A percentile compares a stretch with the other conserved stretches of the same genome.
Conservation (phyloP, 2,888 invertebrate genomes). For the Lochmaea capreae region DNA sequence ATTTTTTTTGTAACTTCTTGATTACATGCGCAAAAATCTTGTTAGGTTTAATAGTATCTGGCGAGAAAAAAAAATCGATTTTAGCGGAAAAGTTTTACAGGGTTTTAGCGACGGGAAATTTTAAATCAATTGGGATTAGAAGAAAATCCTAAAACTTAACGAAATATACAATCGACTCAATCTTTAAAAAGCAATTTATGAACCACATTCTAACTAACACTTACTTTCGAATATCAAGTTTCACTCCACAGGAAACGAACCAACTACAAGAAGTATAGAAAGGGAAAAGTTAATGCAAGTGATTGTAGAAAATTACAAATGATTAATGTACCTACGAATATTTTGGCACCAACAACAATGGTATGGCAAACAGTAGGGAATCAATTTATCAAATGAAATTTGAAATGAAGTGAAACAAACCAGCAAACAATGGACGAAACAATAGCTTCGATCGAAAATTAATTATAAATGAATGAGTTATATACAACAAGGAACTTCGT, state of each 20-base stretch:
- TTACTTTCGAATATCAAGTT: conserved; percentile 21
- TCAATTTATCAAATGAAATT: conserved; percentile 50
- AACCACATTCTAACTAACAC: conserved; percentile 2
- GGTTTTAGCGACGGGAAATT: no score
- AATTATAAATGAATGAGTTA: conserved; percentile 52
- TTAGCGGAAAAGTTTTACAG: no score
- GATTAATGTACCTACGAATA: conserved; percentile 49
- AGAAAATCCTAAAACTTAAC: not conserved
- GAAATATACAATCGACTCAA: not conserved
- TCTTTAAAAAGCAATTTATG: not conserved
- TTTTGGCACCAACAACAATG: conserved; percentile 51
- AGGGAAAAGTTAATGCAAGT: conserved; percentile 17
- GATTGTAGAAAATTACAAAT: conserved; percentile 42
- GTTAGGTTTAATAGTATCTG: no score
- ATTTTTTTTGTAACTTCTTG: no score
- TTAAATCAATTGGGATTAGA: no score
- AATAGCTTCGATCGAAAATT: conserved; percentile 53
- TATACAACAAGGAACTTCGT: conserved; percentile 36
- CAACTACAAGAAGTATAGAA: conserved; percentile 1
- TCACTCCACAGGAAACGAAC: conserved; percentile 6
- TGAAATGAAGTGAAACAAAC: conserved; percentile 43
- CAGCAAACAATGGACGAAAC: conserved; percentile 45
- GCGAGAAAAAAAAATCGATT: no score
- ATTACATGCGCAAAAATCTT: no score
- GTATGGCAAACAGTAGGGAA: conserved; percentile 50